Evolutionary conservation across 2,113 vertebrate species (phyloP), one percentile per base, ranked within the genome.

Genomic region (Australoheros scitulus): DNA sequence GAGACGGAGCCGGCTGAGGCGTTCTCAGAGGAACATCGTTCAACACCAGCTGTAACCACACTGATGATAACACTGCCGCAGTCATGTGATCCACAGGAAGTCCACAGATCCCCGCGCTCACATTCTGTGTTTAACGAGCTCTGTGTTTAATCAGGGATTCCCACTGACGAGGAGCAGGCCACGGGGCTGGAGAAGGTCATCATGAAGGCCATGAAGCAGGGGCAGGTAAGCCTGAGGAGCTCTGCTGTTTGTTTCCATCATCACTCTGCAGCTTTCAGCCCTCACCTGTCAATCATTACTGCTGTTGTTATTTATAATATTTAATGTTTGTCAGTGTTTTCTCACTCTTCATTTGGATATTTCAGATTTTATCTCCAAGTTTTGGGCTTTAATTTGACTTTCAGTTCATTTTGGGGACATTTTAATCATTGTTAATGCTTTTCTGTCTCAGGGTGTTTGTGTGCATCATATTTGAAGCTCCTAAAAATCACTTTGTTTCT

Each of bases 131-230:
- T 65, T 68, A 8, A 41, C 7, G 22, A 50, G 41, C 18, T 24
- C 26, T 41, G 41, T 68, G 9, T 14, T 22, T 22, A 11, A 26
- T 26, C 77, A 90, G 88, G 88, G 18, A 90, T 90, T 41, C 88
- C 88, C 63, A 87, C 88, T 41, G 85, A 90, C 38, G 88, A 90
- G 64, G 85, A 90, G 74, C 88, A 90, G 79, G 88, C 88, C n/a
- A 90, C 88, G 0, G 88, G 88, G 0, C 26, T 87, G 82, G 88
- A 90, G 77, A 90, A 65, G 77, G 17, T n/a, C 41, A 83, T 87
- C 65, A 83, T 90, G 85, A 74, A 83, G 26, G 79, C 82, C 85
- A 77, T 68, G 85, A 87, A 83, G 50, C 77, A 87, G 11, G 88
- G 88, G 57, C 3, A 36, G 70, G 85, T 84, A 61, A 47, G 36